phyloP scores from a whole-genome alignment of 2,797 vertebrate genomes.

The Hydrocynus forskahlii region DNA sequence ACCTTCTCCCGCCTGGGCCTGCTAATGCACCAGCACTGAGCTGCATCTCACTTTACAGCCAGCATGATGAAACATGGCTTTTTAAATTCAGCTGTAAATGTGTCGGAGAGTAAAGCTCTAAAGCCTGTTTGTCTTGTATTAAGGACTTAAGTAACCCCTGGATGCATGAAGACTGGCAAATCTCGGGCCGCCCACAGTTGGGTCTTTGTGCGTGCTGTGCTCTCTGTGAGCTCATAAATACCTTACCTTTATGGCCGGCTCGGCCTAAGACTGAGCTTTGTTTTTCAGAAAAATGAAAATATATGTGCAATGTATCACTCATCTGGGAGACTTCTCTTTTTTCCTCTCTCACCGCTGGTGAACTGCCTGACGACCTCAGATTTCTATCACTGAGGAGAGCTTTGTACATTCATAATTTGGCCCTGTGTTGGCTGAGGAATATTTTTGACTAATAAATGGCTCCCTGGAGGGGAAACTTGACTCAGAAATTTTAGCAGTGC shows the following conservation, averaged over 20 bases:
- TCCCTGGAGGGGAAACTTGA: constrained; percentile 15
- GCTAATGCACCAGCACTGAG: constrained; percentile 49
- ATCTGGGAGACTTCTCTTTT: constrained; percentile 47
- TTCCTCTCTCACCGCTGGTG: constrained; percentile 42
- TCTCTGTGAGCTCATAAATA: constrained; percentile 69
- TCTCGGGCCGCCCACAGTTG: constrained; percentile 69
- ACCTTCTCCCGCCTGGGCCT: constrained; percentile 49
- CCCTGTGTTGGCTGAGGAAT: constrained; percentile 35
- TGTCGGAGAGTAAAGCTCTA: constrained; percentile 75
- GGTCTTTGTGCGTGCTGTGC: constrained; percentile 69
- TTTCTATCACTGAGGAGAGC: constrained; percentile 55
- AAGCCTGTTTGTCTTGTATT: constrained; percentile 76
- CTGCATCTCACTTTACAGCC: constrained; percentile 64
- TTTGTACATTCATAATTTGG: constrained; percentile 61
- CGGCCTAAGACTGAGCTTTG: constrained; percentile 62
- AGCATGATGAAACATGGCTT: constrained; percentile 69
- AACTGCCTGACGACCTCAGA: constrained; percentile 19
- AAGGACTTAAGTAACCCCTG: constrained; percentile 68
- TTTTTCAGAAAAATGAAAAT: constrained; percentile 60
- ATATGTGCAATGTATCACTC: constrained; percentile 57
- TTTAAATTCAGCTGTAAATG: constrained; percentile 68
- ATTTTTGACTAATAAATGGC: constrained; percentile 40
- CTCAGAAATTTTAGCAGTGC: constrained; percentile 46
- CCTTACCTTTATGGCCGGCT: constrained; percentile 59
- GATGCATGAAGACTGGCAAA: constrained; percentile 65